Conservation (phyloP, 2,888 invertebrate genomes). For the Physocephala rufipes region DNA sequence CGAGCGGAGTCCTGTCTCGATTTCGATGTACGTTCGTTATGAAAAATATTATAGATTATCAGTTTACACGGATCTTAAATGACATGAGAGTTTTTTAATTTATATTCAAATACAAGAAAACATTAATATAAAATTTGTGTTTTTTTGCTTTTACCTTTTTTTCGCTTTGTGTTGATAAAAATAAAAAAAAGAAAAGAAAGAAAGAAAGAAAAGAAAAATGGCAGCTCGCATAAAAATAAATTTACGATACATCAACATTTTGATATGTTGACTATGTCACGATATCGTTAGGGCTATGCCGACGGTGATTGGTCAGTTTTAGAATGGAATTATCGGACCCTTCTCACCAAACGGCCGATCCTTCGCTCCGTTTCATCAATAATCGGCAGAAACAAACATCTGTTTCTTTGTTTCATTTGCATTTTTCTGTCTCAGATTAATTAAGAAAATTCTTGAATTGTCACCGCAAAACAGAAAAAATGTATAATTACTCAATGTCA, state of each 20-base stretch:
- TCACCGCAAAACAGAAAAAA: not conserved
- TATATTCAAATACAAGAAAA: slow-evolving; percentile 17
- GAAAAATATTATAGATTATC: slow-evolving; percentile 20
- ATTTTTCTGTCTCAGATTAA: not conserved
- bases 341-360: not conserved
- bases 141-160: not conserved
- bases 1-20: not conserved
- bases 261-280: slow-evolving; percentile 19
- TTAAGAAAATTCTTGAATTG: not conserved
- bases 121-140: not conserved
- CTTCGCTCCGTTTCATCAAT: too few relatives aligned
- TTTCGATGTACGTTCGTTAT: slow-evolving; percentile 1
- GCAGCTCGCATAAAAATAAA: slow-evolving; percentile 18
- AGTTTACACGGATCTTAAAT: slow-evolving; percentile 22
- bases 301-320: not conserved
- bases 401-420: too few relatives aligned
- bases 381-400: too few relatives aligned
- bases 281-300: not conserved
- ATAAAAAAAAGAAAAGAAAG: too few relatives aligned
- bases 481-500: slow-evolving; percentile 45
- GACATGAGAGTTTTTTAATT: slow-evolving; percentile 2
- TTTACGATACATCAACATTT: not conserved
- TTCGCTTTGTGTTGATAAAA: too few relatives aligned
- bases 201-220: too few relatives aligned
- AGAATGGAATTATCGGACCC: not conserved